Percentiles rank a stretch among this genome's conserved stretches.
Conservation (phyloP, 2,113 vertebrate genomes). For the Chroicocephalus ridibundus region DNA sequence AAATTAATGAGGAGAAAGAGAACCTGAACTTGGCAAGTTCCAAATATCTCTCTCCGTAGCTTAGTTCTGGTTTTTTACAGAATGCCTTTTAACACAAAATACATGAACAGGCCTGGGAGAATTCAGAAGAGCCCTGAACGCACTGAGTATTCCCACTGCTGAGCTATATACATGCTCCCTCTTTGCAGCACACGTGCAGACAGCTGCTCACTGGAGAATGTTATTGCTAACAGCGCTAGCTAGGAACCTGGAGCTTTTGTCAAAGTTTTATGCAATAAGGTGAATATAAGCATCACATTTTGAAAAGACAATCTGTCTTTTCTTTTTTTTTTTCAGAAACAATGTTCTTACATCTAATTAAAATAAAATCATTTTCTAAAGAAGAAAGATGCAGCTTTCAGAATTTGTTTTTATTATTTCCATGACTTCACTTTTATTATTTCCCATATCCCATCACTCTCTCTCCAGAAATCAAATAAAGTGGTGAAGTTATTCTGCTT, state of each 20-base stretch:
- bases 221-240: background rate
- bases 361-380: background rate
- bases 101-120: background rate
- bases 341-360: background rate
- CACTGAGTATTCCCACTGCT: background rate
- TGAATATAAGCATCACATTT: background rate
- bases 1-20: background rate
- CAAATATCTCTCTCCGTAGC: background rate
- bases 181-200: background rate
- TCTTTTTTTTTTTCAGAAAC: background rate
- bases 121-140: background rate
- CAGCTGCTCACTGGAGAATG: background rate
- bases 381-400: background rate
- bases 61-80: background rate
- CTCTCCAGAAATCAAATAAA: background rate
- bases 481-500: background rate
- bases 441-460: background rate
- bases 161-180: background rate
- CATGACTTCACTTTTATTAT: background rate
- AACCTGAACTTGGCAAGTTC: background rate
- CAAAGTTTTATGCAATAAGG: background rate
- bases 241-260: background rate
- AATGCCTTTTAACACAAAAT: background rate
- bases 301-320: background rate
- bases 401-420: background rate